Percentiles rank a stretch among this genome's conserved stretches.
Evolutionary conservation across 2,113 vertebrate species (phyloP).

Genomic region (Oreocharis arfaki): DNA sequence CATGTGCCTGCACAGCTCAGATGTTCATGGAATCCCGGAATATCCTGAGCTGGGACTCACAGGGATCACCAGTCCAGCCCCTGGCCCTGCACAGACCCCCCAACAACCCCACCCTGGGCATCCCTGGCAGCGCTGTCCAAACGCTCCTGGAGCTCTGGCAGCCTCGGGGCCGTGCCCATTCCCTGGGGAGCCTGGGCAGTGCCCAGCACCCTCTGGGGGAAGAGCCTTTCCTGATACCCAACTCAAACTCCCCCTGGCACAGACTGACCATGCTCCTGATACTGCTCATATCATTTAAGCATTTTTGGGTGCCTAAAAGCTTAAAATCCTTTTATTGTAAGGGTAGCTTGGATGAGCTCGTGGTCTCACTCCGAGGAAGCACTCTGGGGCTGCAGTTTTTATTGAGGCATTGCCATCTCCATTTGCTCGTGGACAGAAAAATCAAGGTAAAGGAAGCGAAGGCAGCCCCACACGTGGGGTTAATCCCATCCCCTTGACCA

Average conservation of each 20-base stretch:
- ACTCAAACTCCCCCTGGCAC: fast-evolving
- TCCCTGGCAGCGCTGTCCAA: fast-evolving
- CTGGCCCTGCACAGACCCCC: fast-evolving
- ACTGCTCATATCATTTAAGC: not conserved
- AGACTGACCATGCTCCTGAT: fast-evolving
- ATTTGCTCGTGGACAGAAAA: not conserved
- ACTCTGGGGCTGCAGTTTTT: not conserved
- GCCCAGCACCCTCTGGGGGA: not conserved
- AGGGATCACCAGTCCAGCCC: fast-evolving
- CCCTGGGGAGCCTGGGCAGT: not conserved
- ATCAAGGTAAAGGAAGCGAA: fast-evolving
- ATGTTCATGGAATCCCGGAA: not conserved
- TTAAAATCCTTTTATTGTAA: fast-evolving
- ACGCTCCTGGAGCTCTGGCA: not conserved
- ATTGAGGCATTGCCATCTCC: not conserved
- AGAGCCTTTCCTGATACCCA: not conserved
- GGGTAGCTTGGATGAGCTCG: fast-evolving
- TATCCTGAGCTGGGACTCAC: not conserved
- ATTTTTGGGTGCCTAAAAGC: not conserved
- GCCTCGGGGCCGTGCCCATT: not conserved
- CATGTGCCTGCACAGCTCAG: fast-evolving
- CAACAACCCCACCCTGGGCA: not conserved
- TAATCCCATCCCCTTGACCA: not conserved
- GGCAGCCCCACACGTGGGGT: not conserved
- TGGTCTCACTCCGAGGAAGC: not conserved